Conservation (phyloP, 2,113 vertebrate species). For the Girardinichthys multiradiatus region DNA sequence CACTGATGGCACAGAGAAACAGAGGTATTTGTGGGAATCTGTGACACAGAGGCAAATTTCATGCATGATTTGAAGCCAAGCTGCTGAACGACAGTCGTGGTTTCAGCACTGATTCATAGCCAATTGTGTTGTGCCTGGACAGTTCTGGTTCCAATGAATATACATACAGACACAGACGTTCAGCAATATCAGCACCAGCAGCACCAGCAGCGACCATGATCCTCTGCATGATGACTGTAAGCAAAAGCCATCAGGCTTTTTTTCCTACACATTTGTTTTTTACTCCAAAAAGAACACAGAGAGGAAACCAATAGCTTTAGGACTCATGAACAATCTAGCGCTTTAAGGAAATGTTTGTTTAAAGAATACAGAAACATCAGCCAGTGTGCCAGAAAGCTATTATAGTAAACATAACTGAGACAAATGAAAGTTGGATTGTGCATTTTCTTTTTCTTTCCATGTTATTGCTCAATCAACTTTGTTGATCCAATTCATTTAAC, state of each 20-base stretch:
- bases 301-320: slow-evolving; percentile 51
- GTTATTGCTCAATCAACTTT: neutral
- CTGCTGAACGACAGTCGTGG: slow-evolving; percentile 42
- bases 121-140: slow-evolving; percentile 35
- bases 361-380: slow-evolving; percentile 40
- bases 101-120: slow-evolving; percentile 23
- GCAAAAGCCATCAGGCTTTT: slow-evolving; percentile 42
- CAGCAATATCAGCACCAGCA: slow-evolving; percentile 1
- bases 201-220: slow-evolving; percentile 9
- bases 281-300: slow-evolving; percentile 51
- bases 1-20: slow-evolving; percentile 35
- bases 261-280: slow-evolving; percentile 7
- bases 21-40: slow-evolving; percentile 31
- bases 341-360: slow-evolving; percentile 51
- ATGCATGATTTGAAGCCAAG: slow-evolving; percentile 63
- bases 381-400: neutral
- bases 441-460: slow-evolving; percentile 36
- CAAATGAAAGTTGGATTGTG: neutral
- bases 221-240: slow-evolving; percentile 29
- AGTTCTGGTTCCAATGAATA: slow-evolving; percentile 24
- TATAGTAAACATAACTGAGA: neutral
- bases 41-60: slow-evolving; percentile 50
- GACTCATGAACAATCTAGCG: slow-evolving; percentile 33
- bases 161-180: slow-evolving; percentile 20
- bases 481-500: neutral